Evolutionary conservation across 2,113 vertebrate genomes (phyloP).

Genomic region (Colaptes auratus): DNA sequence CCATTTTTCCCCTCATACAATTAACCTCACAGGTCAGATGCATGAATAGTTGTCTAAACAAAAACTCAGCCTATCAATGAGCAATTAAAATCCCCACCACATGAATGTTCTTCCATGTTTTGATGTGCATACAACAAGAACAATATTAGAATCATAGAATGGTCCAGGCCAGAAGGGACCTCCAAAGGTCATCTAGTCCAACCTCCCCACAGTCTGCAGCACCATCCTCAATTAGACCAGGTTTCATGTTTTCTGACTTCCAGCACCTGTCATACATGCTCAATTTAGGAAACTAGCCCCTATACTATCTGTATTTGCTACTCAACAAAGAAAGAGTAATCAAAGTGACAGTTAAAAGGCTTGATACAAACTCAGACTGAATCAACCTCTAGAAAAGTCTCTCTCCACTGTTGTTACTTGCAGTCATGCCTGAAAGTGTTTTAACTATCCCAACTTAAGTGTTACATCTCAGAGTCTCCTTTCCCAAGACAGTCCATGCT

Average conservation of each 20-base stretch:
- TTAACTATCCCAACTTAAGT: background rate
- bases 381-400: background rate
- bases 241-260: background rate
- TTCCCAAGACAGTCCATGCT: accelerated
- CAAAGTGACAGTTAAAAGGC: background rate
- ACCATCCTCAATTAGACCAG: no score
- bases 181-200: no score
- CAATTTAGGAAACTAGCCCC: background rate
- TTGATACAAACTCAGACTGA: background rate
- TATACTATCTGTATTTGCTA: background rate
- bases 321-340: background rate
- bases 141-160: no score
- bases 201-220: no score
- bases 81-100: accelerated
- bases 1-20: background rate
- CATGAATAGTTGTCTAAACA: background rate
- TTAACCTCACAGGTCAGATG: background rate
- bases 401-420: background rate
- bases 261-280: background rate
- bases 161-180: no score
- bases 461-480: background rate
- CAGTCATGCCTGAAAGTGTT: accelerated
- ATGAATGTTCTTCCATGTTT: background rate
- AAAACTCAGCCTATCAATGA: background rate
- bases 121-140: background rate